Evolutionary conservation across 1,140 invertebrate species (phyloP).

Genomic region (Melitaea cinxia): DNA sequence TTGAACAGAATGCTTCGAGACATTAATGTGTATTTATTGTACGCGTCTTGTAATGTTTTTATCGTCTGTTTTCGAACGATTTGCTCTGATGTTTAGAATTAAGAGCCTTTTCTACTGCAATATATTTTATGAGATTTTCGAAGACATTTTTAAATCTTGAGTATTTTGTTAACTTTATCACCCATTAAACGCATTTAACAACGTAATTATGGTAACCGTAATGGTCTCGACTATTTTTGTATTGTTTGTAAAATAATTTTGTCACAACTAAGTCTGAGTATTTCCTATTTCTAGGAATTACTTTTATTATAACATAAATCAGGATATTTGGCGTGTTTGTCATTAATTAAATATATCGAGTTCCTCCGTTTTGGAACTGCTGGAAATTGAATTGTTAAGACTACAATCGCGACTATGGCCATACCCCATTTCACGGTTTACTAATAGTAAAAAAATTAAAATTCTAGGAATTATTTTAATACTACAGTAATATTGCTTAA

Average conservation of each 20-base stretch:
- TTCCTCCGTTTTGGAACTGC: too few relatives aligned
- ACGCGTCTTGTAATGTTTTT: constrained; percentile 79
- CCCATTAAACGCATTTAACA: constrained; percentile 9
- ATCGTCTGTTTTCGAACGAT: constrained; percentile 66
- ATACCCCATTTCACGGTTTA: too few relatives aligned
- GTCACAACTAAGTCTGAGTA: neutral
- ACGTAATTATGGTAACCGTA: constrained; percentile 10
- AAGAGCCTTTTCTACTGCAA: constrained; percentile 28
- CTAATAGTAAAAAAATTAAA: too few relatives aligned
- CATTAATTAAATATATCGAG: too few relatives aligned
- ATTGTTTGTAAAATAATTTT: neutral
- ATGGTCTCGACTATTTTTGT: neutral
- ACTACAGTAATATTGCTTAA: too few relatives aligned
- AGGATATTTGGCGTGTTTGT: too few relatives aligned
- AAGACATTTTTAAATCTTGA: constrained; percentile 32
- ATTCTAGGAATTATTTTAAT: too few relatives aligned
- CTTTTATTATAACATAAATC: too few relatives aligned
- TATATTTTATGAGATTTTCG: constrained; percentile 35
- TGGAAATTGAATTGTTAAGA: too few relatives aligned
- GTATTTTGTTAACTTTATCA: constrained; percentile 1
- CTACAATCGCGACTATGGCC: too few relatives aligned
- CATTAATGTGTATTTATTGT: constrained; percentile 81
- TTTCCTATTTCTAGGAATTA: too few relatives aligned
- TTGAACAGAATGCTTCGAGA: constrained; percentile 77
- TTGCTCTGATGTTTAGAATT: constrained; percentile 48